Evolutionary conservation across 92 coral and sea anemone species (phyloP), one percentile per base, ranked within the genome.

Genomic region (Epizoanthus stellaris): DNA sequence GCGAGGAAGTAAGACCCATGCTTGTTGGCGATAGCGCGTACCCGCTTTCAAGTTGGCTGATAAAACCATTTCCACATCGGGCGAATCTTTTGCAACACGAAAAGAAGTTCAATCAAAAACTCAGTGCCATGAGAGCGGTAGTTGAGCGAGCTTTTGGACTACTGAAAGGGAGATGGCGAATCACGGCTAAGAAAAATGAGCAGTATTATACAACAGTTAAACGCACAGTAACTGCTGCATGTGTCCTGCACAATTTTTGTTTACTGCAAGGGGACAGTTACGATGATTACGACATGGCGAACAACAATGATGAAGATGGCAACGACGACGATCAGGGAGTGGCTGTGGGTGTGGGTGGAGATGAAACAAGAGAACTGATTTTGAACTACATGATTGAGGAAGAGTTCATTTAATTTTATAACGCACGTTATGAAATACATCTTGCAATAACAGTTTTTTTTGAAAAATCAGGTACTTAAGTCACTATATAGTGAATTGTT

Each of bases 11-110:
- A 70, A 75, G 81, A 68, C 94, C 93, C 79, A 20, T 87, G 71
- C 73, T 91, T 52, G 72, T 87, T 16, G 94, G 91, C n/a, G 91
- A 91, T 68, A 84, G 90, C 23, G 88, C 90, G 14, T 90, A 87
- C 62, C 86, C 86, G 23, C 69, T 81, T 17, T 30, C 38, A 63
- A 62, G 68, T 58, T 87, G 86, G 90, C 75, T 87, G 68, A 59
- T 87, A 47, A 87, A 70, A 45, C 89, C 89, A 54, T 87, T 38
- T 80, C 53, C 75, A 72, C 34, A 87, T 62, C 75, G 70, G 67
- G 90, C 64, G 60, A 52, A 25, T 67, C 82, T 87, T 15, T 25
- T 77, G 67, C 81, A 70, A 52, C 61, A 80, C 43, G 47, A 80
- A 81, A 73, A 79, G 59, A 64, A 70, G 58, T 80, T 80, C 70